Conservation (phyloP, 1,140 invertebrate genomes). For the Patella vulgata region DNA sequence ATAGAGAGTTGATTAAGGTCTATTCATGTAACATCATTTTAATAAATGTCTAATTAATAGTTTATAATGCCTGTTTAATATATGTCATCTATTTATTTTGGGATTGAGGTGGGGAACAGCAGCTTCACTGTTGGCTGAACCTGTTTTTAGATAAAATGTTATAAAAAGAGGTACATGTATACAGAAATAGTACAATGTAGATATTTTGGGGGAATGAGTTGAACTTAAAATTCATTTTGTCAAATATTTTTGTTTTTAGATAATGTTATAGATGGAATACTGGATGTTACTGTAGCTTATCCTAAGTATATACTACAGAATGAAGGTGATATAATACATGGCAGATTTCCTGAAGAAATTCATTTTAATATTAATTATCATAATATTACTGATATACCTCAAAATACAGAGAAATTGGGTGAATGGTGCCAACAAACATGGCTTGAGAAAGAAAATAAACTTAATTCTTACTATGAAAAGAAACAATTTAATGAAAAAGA, state of each 20-base stretch:
- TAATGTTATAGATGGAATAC: conserved; percentile 47
- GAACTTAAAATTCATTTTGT: too few relatives aligned
- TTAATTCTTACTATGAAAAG: conserved; percentile 48
- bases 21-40: too few relatives aligned
- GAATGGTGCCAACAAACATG: conserved; percentile 48
- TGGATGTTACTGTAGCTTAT: conserved; percentile 59
- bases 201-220: too few relatives aligned
- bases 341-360: conserved; percentile 55
- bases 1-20: too few relatives aligned
- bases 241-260: conserved; percentile 42
- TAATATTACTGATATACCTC: conserved; percentile 29
- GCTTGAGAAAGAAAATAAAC: conserved; percentile 50
- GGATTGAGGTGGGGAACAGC: too few relatives aligned
- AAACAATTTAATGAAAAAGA: conserved; percentile 14
- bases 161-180: too few relatives aligned
- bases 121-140: too few relatives aligned
- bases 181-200: too few relatives aligned
- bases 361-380: conserved; percentile 50
- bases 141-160: too few relatives aligned
- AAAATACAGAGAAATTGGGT: conserved; percentile 36
- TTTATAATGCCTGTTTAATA: too few relatives aligned
- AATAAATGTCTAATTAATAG: too few relatives aligned
- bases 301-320: conserved; percentile 50
- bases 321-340: conserved; percentile 49
- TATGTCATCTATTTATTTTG: too few relatives aligned